A percentile compares a stretch with the other conserved stretches of the same genome.
These are phyloP conservation scores for Sebastiscus albofasciatus DNA, from an alignment of 2,797 vertebrate genomes.

Conservation along the genomic window DNA sequence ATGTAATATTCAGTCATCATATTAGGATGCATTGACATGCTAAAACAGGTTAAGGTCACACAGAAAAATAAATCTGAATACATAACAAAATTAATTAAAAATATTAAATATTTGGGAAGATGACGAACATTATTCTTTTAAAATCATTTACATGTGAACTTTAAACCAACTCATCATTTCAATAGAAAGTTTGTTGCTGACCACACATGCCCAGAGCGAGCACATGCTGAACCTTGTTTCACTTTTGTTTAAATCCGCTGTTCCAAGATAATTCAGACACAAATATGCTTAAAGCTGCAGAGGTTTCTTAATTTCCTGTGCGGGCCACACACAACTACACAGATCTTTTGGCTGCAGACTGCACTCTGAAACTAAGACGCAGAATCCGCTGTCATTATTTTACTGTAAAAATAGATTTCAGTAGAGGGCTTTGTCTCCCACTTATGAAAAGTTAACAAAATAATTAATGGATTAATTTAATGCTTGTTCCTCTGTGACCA, in stretches of 20 bases:
- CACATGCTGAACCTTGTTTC: constrained; percentile 78
- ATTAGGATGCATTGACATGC: neutral
- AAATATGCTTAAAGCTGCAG: constrained; percentile 85
- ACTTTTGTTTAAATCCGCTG: constrained; percentile 82
- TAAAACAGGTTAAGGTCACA: neutral
- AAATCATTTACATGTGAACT: constrained; percentile 19
- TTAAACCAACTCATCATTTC: constrained; percentile 26
- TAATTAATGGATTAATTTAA: constrained; percentile 58
- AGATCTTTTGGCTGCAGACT: constrained; percentile 63
- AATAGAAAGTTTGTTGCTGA: constrained; percentile 41
- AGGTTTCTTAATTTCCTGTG: constrained; percentile 89
- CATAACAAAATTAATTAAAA: neutral
- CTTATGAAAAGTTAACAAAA: constrained; percentile 67
- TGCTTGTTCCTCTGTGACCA: constrained; percentile 21
- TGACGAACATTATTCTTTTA: neutral
- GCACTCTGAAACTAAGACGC: constrained; percentile 64
- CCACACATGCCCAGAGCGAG: constrained; percentile 64
- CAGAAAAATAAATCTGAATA: neutral
- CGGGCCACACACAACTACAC: constrained; percentile 81
- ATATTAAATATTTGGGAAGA: neutral
- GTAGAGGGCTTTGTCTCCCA: constrained; percentile 55
- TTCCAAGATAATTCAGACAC: constrained; percentile 84
- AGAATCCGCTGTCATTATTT: constrained; percentile 71
- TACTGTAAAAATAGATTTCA: constrained; percentile 74
- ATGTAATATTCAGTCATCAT: neutral